Conservation (phyloP, 2,797 vertebrate genomes). For the Notoglanidium macrostoma region DNA sequence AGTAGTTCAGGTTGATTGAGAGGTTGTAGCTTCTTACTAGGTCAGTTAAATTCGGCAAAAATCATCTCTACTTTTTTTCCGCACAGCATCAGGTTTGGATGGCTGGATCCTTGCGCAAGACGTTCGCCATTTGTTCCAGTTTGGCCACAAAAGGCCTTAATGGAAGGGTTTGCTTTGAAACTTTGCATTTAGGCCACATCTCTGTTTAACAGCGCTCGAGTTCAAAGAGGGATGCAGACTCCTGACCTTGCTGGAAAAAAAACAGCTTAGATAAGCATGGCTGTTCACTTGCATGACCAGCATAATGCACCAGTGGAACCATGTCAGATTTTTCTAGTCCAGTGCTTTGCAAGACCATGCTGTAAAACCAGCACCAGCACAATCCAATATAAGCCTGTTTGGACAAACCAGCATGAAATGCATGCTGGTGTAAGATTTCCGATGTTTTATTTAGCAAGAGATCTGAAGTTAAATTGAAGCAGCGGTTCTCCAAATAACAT, state of each 20-base stretch:
- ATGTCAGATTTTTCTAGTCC: constrained; percentile 9
- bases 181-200: constrained; percentile 19
- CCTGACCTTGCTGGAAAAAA: constrained; percentile 21
- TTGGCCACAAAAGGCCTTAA: constrained; percentile 3
- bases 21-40: background rate
- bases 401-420: background rate
- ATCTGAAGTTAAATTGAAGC: background rate
- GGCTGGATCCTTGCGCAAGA: constrained; percentile 17
- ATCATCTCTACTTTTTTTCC: background rate
- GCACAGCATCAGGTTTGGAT: background rate
- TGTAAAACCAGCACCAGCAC: background rate
- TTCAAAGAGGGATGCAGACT: constrained; percentile 20
- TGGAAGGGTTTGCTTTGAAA: constrained; percentile 34
- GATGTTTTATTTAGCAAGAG: background rate
- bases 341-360: background rate
- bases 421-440: background rate
- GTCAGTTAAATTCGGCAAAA: background rate
- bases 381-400: constrained; percentile 2
- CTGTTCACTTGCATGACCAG: constrained; percentile 30
- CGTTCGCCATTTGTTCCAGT: constrained; percentile 17
- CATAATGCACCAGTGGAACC: constrained; percentile 17
- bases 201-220: constrained; percentile 3
- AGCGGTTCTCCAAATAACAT: background rate
- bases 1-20: background rate
- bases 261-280: constrained; percentile 33